Evolutionary conservation across 2,797 vertebrate species (phyloP), one percentile per base, ranked within the genome.

Genomic region (Pachyuromys duprasi): DNA sequence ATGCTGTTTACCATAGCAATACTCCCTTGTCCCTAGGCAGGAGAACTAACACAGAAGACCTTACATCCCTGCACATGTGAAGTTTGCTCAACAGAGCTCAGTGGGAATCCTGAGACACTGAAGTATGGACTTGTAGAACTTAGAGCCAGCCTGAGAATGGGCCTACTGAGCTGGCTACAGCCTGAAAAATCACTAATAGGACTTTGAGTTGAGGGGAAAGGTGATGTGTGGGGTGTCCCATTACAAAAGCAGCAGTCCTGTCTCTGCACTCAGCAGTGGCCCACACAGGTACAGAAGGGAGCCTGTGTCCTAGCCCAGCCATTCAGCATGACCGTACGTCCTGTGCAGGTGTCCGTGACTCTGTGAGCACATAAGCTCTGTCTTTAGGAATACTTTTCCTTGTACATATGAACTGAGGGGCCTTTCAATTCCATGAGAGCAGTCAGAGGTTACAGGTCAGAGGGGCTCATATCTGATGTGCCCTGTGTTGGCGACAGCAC

Each of bases 401-500:
- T 2, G 1, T 4, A 28, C 9, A 12, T 3, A 0, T 12, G 45
- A 57, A 22, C 55, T 12, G 2, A 36, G 8, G 6, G 6, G 7
- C 8, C 28, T 55, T 63, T n/a, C 33, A 15, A 2, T n/a, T 75
- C 33, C 4, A 69, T 28, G 8, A 14, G 69, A 49, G 26, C 55
- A 62, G 5, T 18, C 60, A 31, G 45, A 45, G 11, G 4, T 42
- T 8, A 0, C 33, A 42, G 26, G 4, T n/a, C 8, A 0, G 24
- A 39, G 28, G 70, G 17, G 33, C 31, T 26, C 14, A 1, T 5
- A 0, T 28, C 42, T n/a, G 75, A 13, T 65, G 18, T 2, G 60
- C n/a, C 22, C 15, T 33, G 4, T 4, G 13, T 3, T 9, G 0
- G 63, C 26, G 1, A 42, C 70, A 1, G n/a, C 12, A 3, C 26